phyloP scores from a whole-genome alignment of 2,888 invertebrate species.

The Cremastinae sp. region DNA sequence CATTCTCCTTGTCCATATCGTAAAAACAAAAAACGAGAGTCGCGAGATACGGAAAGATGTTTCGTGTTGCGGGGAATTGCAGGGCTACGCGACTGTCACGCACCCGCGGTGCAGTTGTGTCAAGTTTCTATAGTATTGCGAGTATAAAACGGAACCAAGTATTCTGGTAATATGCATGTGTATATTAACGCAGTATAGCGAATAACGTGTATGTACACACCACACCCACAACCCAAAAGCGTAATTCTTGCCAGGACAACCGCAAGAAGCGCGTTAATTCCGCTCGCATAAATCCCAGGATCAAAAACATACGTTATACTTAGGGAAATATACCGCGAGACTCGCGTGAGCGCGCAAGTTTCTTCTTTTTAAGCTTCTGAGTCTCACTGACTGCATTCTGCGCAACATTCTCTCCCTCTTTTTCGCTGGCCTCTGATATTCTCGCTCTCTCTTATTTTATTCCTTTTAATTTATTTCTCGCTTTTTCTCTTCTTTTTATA shows the following conservation, averaged over 20 bases:
- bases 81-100: conserved; percentile 36
- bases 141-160: conserved; percentile 52
- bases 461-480: no score
- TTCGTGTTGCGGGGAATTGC: no score
- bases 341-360: conserved; percentile 61
- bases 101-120: conserved; percentile 19
- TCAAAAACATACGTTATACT: conserved; percentile 78
- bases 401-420: conserved; percentile 18
- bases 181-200: no score
- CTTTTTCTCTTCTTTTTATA: background rate
- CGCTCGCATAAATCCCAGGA: conserved; percentile 76
- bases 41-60: no score
- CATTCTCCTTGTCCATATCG: no score
- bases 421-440: conserved; percentile 2
- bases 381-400: conserved; percentile 28
- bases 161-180: no score
- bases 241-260: conserved; percentile 56
- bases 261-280: conserved; percentile 73
- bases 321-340: conserved; percentile 72
- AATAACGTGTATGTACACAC: conserved; percentile 51
- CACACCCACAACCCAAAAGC: conserved; percentile 60
- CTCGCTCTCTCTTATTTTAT: no score
- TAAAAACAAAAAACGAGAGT: no score
- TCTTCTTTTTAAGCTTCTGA: no score
- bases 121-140: conserved; percentile 38